Base-by-base conservation (phyloP, 1,140 invertebrate species). In the Drosophila sp. region DNA sequence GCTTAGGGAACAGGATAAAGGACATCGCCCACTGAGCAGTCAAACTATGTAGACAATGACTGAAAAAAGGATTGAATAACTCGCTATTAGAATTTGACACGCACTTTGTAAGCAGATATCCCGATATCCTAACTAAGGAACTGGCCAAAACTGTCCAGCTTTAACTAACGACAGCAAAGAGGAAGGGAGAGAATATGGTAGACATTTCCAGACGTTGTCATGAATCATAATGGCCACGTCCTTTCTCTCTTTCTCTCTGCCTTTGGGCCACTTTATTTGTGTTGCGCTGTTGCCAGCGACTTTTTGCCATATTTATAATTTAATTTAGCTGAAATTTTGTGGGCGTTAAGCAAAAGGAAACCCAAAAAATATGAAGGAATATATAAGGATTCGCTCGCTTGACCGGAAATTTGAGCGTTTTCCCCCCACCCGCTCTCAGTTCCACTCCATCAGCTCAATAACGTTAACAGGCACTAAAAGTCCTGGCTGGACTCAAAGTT, bases 311-410 rank as follows among this genome's bases (percentile, higher is more conserved):
- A 81, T 79, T 89, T 89, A 86, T 90, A 84, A 90, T 86, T 89
- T 90, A 89, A 90, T 89, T 89, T 81, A 89, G 78, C 86, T 86
- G 86, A 86, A 89, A 90, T 90, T 89, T 89, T 89, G 84, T 73
- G 80, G 81, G 78, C 72, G 82, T 82, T 80, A 40, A 66, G 75
- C 78, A 56, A 80, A 73, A 73, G 67, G 70, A 81, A 81, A 74
- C 66, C 78, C 53, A 64, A 75, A 80, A 76, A 48, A 59, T 72
- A 78, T 72, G 71, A 76, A 78, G 32, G 13, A 53, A 53, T 53
- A 76, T 73, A 57, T 89, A 87, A 80, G 84, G 80, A 87, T 89
- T 86, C 78, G 80, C 69, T 78, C 66, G 83, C 75, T 84, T 90
- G 65, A 86, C 78, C 86, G 86, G 86, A 89, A 86, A 89, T 89